A percentile compares a stretch with the other conserved stretches of the same genome.
Evolutionary conservation across 2,113 vertebrate genomes (phyloP).

Genomic region (Machaerirhynchus nigripectus): DNA sequence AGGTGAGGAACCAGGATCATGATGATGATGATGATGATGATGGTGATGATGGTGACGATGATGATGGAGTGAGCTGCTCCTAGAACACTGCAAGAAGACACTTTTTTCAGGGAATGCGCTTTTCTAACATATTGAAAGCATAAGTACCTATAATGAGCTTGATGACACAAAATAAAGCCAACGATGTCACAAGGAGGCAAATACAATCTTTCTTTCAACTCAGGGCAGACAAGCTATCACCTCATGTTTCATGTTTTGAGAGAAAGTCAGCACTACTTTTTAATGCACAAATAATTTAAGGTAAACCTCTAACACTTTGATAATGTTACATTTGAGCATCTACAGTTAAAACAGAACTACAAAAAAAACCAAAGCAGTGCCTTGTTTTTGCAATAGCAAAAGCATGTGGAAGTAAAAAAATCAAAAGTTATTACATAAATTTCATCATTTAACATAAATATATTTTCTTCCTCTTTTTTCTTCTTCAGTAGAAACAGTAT

Average conservation of each 20-base stretch:
- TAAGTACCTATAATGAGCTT: neutral
- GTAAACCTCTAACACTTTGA: neutral
- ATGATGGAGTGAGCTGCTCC: neutral
- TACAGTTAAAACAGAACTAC: neutral
- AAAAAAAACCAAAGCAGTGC: neutral
- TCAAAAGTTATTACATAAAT: neutral
- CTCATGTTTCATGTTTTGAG: neutral
- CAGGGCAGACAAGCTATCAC: neutral
- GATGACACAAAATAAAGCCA: neutral
- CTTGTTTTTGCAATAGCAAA: neutral
- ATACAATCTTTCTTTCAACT: neutral
- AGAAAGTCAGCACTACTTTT: neutral
- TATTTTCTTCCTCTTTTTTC: neutral
- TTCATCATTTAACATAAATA: neutral
- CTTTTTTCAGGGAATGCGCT: neutral
- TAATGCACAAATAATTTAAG: neutral
- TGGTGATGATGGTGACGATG: neutral
- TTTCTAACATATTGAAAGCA: neutral
- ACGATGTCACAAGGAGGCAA: neutral
- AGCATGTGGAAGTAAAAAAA: accelerated
- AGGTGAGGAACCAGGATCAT: neutral
- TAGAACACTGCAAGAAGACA: neutral
- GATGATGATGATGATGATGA: neutral
- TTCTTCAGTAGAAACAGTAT: neutral
- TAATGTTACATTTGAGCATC: neutral